These are phyloP conservation scores for Gasteruption jaculator DNA, from an alignment of 2,888 invertebrate genomes.

Conservation along the genomic window DNA sequence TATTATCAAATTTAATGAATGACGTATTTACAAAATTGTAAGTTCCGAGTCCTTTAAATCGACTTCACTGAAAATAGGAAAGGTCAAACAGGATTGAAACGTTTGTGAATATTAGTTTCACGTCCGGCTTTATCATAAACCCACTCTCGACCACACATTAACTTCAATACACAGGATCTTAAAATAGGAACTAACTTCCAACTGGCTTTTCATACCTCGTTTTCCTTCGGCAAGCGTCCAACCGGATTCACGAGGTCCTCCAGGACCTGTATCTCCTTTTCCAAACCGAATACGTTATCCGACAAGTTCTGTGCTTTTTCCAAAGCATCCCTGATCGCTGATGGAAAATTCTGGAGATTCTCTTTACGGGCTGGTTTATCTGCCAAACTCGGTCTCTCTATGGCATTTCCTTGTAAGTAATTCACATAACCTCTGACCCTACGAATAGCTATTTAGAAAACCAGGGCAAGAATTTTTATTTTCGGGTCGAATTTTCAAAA, in stretches of 20 bases:
- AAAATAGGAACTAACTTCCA: conserved; percentile 20
- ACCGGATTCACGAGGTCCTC: conserved; percentile 15
- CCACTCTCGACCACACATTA: no score
- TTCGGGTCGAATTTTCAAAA: background rate
- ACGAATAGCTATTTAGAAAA: conserved; percentile 27
- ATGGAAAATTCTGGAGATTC: conserved; percentile 17
- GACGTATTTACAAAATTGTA: no score
- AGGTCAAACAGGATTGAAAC: no score
- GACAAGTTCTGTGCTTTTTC: conserved; percentile 30
- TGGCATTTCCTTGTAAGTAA: conserved; percentile 26
- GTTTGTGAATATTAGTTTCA: no score
- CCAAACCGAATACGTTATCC: conserved; percentile 32
- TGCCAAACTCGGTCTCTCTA: conserved; percentile 29
- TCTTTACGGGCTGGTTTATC: conserved; percentile 11
- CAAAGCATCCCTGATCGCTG: conserved; percentile 28
- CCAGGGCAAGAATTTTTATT: background rate
- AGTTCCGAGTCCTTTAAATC: no score
- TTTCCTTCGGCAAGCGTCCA: conserved; percentile 21
- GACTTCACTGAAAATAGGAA: no score
- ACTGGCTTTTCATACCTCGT: conserved; percentile 22
- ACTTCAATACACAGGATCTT: no score
- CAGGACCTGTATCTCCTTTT: conserved; percentile 33
- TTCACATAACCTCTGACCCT: conserved; percentile 31
- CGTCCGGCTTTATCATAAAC: no score
- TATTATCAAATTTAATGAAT: no score